phyloP scores from a whole-genome alignment of 1,140 invertebrate genomes.

The Grapholita molesta region DNA sequence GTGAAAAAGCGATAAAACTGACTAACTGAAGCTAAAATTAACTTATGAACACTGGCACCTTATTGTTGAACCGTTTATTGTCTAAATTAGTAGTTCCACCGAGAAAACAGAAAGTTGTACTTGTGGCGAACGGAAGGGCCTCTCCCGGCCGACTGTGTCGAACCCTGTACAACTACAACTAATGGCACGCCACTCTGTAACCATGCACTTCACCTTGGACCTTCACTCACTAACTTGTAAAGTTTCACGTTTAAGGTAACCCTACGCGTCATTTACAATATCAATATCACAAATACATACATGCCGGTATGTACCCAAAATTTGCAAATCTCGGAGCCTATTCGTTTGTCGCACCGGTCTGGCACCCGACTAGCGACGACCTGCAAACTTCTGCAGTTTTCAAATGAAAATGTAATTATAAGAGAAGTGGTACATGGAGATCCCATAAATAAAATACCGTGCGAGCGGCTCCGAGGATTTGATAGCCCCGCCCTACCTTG shows the following conservation, averaged over 20 bases:
- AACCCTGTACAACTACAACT: conserved; percentile 28
- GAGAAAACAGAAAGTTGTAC: conserved; percentile 24
- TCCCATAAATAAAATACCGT: not conserved
- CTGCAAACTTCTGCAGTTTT: not conserved
- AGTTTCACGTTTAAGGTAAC: not conserved
- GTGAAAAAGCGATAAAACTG: conserved; percentile 30
- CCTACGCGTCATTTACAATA: not conserved
- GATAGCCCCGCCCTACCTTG: not conserved
- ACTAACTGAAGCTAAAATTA: conserved; percentile 29
- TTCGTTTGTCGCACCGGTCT: not conserved
- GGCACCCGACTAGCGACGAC: not conserved
- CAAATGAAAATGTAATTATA: not conserved
- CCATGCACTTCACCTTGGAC: conserved; percentile 14
- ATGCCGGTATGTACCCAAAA: not conserved
- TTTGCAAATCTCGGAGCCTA: not conserved
- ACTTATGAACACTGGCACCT: conserved; percentile 58
- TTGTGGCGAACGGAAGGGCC: conserved; percentile 5
- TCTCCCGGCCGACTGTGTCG: not conserved
- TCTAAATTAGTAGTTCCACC: conserved; percentile 26
- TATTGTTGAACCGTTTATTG: conserved; percentile 45
- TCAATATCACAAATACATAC: not conserved
- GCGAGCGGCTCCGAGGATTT: not conserved
- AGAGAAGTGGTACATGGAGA: not conserved
- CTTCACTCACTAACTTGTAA: not conserved
- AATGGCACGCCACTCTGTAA: conserved; percentile 31